Percentiles rank a stretch among this genome's conserved stretches.
phyloP scores from a whole-genome alignment of 2,113 vertebrate species.

The Ceyx margarethae region DNA sequence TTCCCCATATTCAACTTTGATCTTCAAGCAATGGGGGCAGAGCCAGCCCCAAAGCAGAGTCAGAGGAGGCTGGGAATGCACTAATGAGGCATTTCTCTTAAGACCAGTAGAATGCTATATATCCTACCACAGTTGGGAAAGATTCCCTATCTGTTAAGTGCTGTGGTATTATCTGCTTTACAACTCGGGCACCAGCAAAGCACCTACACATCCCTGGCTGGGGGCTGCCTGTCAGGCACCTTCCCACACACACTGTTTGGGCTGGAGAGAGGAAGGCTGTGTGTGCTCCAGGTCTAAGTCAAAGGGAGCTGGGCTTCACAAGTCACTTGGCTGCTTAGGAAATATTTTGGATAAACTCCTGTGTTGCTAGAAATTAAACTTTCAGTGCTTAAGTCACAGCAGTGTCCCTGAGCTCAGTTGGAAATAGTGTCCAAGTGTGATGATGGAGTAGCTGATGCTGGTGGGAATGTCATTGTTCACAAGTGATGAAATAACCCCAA shows the following conservation, averaged over 20 bases:
- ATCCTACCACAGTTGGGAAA: background rate
- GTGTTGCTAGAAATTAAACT: background rate
- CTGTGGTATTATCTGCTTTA: background rate
- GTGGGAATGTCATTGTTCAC: background rate
- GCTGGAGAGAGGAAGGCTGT: background rate
- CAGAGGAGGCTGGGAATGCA: background rate
- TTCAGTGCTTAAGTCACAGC: background rate
- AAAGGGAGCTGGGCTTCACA: background rate
- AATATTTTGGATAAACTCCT: background rate
- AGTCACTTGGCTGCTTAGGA: background rate
- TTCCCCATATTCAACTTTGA: background rate
- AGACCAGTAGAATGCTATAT: background rate
- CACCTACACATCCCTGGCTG: background rate
- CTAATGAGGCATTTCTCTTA: background rate
- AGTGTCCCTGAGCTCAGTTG: background rate
- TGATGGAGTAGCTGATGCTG: background rate
- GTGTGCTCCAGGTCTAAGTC: background rate
- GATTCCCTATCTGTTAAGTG: background rate
- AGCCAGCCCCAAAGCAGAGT: background rate
- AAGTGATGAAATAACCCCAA: background rate
- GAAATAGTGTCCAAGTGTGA: background rate
- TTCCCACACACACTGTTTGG: background rate
- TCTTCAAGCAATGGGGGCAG: background rate
- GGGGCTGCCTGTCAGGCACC: slow-evolving; percentile 21
- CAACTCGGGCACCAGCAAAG: slow-evolving; percentile 16